Evolutionary conservation across 2,888 invertebrate species (phyloP).

Genomic region (Polylopha cassiicola): DNA sequence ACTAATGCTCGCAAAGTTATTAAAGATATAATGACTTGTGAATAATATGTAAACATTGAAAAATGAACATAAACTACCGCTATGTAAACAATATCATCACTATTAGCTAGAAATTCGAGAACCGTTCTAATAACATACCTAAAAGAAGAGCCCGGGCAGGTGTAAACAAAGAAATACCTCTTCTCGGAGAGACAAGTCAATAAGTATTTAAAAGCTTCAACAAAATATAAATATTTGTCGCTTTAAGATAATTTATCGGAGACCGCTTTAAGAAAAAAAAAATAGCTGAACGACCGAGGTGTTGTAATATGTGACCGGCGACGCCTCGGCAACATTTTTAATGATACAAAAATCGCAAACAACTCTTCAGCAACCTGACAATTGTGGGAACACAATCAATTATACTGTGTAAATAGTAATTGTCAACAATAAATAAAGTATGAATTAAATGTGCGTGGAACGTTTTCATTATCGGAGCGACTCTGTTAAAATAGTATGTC

Average conservation of each 20-base stretch:
- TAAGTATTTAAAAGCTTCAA: slow-evolving; percentile 36
- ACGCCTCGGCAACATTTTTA: slow-evolving; percentile 55
- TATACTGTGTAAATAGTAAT: slow-evolving; percentile 73
- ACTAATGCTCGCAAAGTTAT: no score
- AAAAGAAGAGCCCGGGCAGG: slow-evolving; percentile 36
- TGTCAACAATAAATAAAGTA: slow-evolving; percentile 68
- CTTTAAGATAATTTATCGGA: slow-evolving; percentile 60
- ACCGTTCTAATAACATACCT: slow-evolving; percentile 46
- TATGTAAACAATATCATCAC: slow-evolving; percentile 47
- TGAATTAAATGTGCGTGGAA: slow-evolving; percentile 58
- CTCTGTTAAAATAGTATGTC: slow-evolving; percentile 68
- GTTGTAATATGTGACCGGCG: slow-evolving; percentile 42
- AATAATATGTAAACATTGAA: neutral
- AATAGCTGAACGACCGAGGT: slow-evolving; percentile 39
- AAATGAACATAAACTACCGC: slow-evolving; percentile 35
- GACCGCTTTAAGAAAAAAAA: slow-evolving; percentile 41
- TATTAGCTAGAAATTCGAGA: slow-evolving; percentile 40
- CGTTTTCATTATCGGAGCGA: slow-evolving; percentile 69
- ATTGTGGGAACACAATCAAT: slow-evolving; percentile 77
- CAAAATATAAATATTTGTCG: slow-evolving; percentile 60
- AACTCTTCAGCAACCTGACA: slow-evolving; percentile 65
- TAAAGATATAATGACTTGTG: no score
- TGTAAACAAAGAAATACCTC: slow-evolving; percentile 44
- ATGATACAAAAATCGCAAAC: slow-evolving; percentile 57
- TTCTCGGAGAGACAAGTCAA: slow-evolving; percentile 46